phyloP scores from a whole-genome alignment of 2,797 vertebrate genomes.

The Micrastur ruficollis region DNA sequence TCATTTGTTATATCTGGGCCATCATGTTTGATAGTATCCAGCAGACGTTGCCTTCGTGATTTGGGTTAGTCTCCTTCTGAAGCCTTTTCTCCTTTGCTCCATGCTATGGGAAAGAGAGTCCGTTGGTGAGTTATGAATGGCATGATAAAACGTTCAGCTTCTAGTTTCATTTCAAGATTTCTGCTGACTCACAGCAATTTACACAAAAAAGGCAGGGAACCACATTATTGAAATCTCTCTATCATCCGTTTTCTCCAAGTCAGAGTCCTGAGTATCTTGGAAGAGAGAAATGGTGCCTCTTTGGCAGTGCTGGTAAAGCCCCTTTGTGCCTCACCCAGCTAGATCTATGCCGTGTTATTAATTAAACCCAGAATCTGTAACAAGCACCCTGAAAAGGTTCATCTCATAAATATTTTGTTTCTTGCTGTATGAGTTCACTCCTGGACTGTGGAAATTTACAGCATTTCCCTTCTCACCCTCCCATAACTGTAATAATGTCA shows the following conservation, averaged over 20 bases:
- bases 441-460: not conserved
- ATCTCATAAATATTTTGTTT: not conserved
- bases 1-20: not conserved
- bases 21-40: not conserved
- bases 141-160: not conserved
- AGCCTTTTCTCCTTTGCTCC: not conserved
- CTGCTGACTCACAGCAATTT: not conserved
- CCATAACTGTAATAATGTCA: not conserved
- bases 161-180: not conserved
- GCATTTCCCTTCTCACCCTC: not conserved
- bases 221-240: not conserved
- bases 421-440: not conserved
- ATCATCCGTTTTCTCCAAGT: not conserved
- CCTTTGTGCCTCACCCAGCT: not conserved
- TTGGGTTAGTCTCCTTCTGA: not conserved
- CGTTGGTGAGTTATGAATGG: not conserved
- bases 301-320: not conserved
- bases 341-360: not conserved
- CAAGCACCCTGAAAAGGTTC: not conserved
- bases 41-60: not conserved
- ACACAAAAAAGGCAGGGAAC: not conserved
- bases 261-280: not conserved
- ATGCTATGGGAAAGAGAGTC: not conserved
- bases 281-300: not conserved
- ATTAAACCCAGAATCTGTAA: not conserved